These are phyloP conservation scores for Epistrophe eligans DNA, from an alignment of 2,888 invertebrate species.

Conservation along the genomic window DNA sequence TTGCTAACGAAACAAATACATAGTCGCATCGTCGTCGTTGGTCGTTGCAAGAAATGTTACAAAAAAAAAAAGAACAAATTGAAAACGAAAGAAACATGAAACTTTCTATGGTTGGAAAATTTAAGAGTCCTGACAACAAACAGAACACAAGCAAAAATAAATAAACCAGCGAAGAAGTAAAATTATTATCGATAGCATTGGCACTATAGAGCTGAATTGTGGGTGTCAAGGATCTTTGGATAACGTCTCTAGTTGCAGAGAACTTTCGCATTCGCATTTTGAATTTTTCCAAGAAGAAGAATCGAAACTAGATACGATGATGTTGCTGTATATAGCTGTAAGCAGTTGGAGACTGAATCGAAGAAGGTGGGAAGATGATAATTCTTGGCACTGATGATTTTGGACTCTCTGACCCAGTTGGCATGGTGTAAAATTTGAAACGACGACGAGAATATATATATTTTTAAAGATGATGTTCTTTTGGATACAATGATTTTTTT, in stretches of 20 bases:
- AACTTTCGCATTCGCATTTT: constrained; percentile 57
- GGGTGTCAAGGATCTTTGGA: constrained; percentile 59
- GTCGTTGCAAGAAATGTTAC: background rate
- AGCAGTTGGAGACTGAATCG: background rate
- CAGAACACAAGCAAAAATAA: constrained; percentile 17
- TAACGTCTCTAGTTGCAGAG: constrained; percentile 44
- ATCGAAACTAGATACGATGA: constrained; percentile 44
- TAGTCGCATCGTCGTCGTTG: background rate
- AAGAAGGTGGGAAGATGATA: constrained; percentile 47
- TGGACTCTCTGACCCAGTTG: constrained; percentile 62
- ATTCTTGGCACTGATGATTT: constrained; percentile 63
- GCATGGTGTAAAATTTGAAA: constrained; percentile 40
- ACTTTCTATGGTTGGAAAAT: constrained; percentile 39
- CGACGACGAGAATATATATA: background rate
- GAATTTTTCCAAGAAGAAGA: constrained; percentile 54
- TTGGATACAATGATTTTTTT: constrained; percentile 24
- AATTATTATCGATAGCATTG: constrained; percentile 67
- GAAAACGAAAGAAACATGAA: constrained; percentile 46
- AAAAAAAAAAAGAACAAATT: background rate
- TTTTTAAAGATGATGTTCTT: background rate
- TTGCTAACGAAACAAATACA: constrained; percentile 55
- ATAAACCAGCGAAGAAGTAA: constrained; percentile 37
- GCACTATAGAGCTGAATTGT: constrained; percentile 57
- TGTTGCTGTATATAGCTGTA: background rate
- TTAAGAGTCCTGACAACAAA: constrained; percentile 31